Percentiles rank a stretch among this genome's conserved stretches.
Evolutionary conservation across 2,113 vertebrate species (phyloP).

Genomic region (Dendropsophus ebraccatus): DNA sequence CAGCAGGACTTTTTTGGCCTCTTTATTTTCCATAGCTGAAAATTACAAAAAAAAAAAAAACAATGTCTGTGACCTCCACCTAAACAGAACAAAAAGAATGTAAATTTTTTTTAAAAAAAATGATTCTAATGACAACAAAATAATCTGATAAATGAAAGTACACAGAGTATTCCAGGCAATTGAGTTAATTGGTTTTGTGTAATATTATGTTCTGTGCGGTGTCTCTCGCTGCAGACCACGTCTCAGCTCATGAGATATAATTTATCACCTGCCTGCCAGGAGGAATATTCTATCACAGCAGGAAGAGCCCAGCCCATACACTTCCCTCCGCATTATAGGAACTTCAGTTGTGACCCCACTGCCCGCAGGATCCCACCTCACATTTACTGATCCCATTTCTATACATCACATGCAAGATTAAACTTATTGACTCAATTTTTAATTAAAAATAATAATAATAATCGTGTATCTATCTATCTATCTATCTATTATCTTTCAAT

Average conservation of each 20-base stretch:
- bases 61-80: background rate
- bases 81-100: background rate
- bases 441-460: background rate
- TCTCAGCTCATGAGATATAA: constrained; percentile 10
- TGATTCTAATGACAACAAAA: background rate
- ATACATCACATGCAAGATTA: background rate
- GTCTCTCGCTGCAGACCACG: background rate
- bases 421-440: background rate
- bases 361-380: background rate
- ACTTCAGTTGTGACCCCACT: background rate
- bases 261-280: constrained; percentile 21
- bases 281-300: constrained; percentile 18
- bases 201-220: background rate
- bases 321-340: background rate
- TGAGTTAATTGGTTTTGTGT: constrained; percentile 36
- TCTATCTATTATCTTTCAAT: background rate
- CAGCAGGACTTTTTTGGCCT: too few species aligned
- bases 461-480: background rate
- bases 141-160: constrained; percentile 14
- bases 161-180: background rate
- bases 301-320: background rate
- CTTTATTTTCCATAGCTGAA: too few species aligned
- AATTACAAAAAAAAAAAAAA: too few species aligned
- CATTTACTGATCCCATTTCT: background rate
- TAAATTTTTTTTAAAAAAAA: too few species aligned